Base-by-base conservation (phyloP, 2,888 invertebrate species). In the Heteromyza rotundicornis region DNA sequence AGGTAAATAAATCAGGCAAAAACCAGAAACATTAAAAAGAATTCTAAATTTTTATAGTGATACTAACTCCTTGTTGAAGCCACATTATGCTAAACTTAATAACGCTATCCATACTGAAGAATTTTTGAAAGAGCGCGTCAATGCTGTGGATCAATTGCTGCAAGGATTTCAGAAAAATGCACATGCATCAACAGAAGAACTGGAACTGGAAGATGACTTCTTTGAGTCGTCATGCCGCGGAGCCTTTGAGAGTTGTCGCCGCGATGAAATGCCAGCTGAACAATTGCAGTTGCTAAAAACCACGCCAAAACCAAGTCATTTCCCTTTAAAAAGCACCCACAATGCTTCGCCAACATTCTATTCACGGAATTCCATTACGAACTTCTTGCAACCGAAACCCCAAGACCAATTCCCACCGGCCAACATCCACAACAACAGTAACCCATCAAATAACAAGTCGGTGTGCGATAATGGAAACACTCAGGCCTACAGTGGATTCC, bases 401-500 rank as follows among this genome's bases (percentile, higher is more conserved):
- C n/a, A n/a, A n/a, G n/a, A n/a, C n/a, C n/a, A n/a, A n/a, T n/a
- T n/a, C n/a, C n/a, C n/a, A n/a, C n/a, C 27, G 5, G 27, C 10
- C 5, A 27, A 27, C 27, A 27, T 7, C 40, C 3, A 10, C 54
- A 52, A 14, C 22, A 12, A 14, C 10, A 17, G 2, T 40, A n/a
- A 2, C 19, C 2, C 14, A 36, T 10, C 40, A 8, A 19, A 16
- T 16, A n/a, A n/a, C n/a, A n/a, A n/a, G n/a, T n/a, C n/a, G n/a
- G n/a, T n/a, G n/a, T n/a, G n/a, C n/a, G n/a, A n/a, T n/a, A 50
- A 14, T 49, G 35, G 7, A 24, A 20, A 17, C 14, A 12, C 32
- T 14, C 2, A 8, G 2, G 17, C 47, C 1, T 8, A 57, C 19
- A 19, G 52, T 8, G 65, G 60, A 2, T 82, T 82, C 60, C 74